phyloP scores from a whole-genome alignment of 2,888 invertebrate species.

The Acleris emargana region DNA sequence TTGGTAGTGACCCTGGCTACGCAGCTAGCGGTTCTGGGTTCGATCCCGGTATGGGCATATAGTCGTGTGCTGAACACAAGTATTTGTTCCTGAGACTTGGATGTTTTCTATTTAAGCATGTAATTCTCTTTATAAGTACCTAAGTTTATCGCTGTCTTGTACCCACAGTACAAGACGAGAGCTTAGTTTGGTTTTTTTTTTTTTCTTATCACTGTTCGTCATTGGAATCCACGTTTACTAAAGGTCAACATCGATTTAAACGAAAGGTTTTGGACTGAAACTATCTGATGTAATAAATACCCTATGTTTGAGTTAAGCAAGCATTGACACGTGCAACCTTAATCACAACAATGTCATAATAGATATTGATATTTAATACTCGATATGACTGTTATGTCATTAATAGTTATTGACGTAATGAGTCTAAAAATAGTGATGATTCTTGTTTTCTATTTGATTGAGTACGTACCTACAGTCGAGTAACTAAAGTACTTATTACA shows the following conservation, averaged over 20 bases:
- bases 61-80: no score
- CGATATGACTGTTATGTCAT: conserved; percentile 31
- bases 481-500: background rate
- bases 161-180: no score
- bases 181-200: no score
- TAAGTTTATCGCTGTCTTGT: no score
- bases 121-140: no score
- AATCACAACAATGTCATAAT: conserved; percentile 23
- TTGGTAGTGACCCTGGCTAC: no score
- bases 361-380: conserved; percentile 21
- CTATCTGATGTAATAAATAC: conserved; percentile 12
- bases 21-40: no score
- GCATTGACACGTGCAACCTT: conserved; percentile 35
- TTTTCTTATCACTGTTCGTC: no score
- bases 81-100: no score
- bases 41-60: no score
- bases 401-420: conserved; percentile 54
- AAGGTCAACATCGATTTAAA: conserved; percentile 1
- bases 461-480: background rate
- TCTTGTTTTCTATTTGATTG: conserved; percentile 50
- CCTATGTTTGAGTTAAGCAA: conserved; percentile 9
- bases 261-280: background rate
- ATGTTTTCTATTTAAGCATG: no score
- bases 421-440: conserved; percentile 62
- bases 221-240: no score